Base-by-base conservation (phyloP, 1,140 invertebrate genomes). In the Drosophila malerkotliana region DNA sequence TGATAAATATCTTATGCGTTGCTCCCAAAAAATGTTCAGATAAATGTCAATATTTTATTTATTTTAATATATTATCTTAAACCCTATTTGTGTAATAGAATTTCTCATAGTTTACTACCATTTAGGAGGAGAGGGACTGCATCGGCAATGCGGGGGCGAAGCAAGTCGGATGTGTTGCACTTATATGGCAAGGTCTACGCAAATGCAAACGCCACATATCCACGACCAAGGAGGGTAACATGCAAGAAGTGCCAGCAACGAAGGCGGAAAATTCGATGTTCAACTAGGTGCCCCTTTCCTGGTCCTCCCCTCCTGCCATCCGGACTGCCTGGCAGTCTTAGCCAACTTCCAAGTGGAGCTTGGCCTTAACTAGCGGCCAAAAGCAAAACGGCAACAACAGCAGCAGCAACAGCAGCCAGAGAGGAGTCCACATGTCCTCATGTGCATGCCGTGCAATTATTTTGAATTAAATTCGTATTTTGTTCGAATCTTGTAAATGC, bases 381-480 rank as follows among this genome's bases (percentile, higher is more conserved):
- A 47, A 47, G 44, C 44, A 47, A 47, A 44, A 44, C 41, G n/a
- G 41, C 41, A 44, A 44, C 71, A 84, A 58, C 63, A 60, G 55
- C 48, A 68, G 44, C 39, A 37, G 6, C 76, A 83, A 58, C 62
- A 71, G 56, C 51, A 69, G 45, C 44, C 15, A 18, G 26, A 24
- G 14, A 41, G 32, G 57, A 52, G 30, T 37, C 52, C 71, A 67
- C 61, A 64, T 62, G 47, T 79, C 49, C 56, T 90, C 79, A 69
- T 73, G 56, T 82, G 79, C 83, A 84, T 90, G 83, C 87, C 83
- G 77, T 84, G 88, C 88, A 90, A 90, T 90, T 90, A 90, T 90
- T 90, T 90, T 84, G 77, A 84, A 90, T 84, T 83, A 90, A 90
- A 90, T 90, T 90, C 88, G 88, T 90, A 90, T 87, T 90, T 90